Evolutionary conservation across 2,888 invertebrate genomes (phyloP).

Genomic region (Timema podura): DNA sequence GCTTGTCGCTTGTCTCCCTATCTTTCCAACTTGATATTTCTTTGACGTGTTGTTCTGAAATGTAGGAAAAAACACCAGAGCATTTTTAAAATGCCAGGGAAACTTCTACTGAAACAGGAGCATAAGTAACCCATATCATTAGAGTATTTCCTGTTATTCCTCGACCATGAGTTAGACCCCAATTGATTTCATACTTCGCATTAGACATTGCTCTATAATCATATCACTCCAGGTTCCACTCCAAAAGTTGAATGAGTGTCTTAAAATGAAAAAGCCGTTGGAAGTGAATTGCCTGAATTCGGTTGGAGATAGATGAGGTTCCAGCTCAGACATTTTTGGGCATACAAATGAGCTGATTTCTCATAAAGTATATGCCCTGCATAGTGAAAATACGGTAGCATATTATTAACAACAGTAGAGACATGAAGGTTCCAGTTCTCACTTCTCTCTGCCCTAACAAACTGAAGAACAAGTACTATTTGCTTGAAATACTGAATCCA

Average conservation of each 20-base stretch:
- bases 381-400: not conserved
- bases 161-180: not conserved
- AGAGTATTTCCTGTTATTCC: not conserved
- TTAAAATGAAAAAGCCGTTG: not conserved
- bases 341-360: not conserved
- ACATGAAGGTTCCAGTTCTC: not conserved
- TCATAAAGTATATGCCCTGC: not conserved
- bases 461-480: not conserved
- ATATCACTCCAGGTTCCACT: not conserved
- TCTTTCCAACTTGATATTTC: not conserved
- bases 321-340: not conserved
- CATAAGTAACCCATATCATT: not conserved
- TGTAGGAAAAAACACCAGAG: constrained; percentile 6
- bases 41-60: not conserved
- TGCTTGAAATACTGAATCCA: not conserved
- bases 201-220: not conserved
- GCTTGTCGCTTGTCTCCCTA: not conserved
- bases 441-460: not conserved
- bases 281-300: not conserved
- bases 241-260: not conserved
- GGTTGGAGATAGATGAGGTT: not conserved
- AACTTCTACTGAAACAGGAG: not conserved
- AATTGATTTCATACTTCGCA: not conserved
- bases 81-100: not conserved
- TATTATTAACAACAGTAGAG: constrained; percentile 1